Evolutionary conservation across 2,113 vertebrate species (phyloP), one percentile per base, ranked within the genome.

Genomic region (Gymnocephalus cernua): DNA sequence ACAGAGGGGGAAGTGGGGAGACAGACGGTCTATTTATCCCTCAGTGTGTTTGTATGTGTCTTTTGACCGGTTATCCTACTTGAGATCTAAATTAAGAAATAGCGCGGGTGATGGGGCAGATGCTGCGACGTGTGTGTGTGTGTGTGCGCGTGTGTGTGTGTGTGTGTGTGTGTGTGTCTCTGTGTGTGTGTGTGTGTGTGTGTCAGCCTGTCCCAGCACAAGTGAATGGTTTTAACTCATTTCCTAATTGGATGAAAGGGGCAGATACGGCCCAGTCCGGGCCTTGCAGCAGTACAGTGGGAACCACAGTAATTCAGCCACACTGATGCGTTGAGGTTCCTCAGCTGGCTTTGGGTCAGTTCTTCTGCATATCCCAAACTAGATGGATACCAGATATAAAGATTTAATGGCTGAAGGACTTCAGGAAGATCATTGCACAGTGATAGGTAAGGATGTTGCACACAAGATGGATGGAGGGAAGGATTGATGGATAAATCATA

Each of bases 21-120:
- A 87, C 89, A 86, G 89, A 86, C 86, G 79, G 82, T 91, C 86
- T 90, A 90, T 93, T 93, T 93, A 93, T 92, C 87, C 90, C 59
- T 92, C 79, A 66, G 83, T 91, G 86, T 91, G 89, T 92, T 89
- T 92, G 90, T 89, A 86, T 93, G 90, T 86, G 90, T 94, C 87
- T 93, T 92, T 93, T 89, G 89, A 92, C 87, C 89, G 70, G 88
- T 92, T 95, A 95, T 95, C 94, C 91, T 75, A 73, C 88, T 92
- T 86, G 79, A 93, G 86, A 95, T 95, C 95, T 95, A 95, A 95
- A 95, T 95, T 90, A 95, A 94, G 93, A 93, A 91, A 95, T 87
- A 80, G 91, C 66, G 63, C 18, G 72, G 77, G 87, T 85, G 93
- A 93, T 94, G 90, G 88, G 85, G 71, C 87, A 90, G 86, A 90